Evolutionary conservation across 2,113 vertebrate genomes (phyloP).

Genomic region (Nymphicus hollandicus): DNA sequence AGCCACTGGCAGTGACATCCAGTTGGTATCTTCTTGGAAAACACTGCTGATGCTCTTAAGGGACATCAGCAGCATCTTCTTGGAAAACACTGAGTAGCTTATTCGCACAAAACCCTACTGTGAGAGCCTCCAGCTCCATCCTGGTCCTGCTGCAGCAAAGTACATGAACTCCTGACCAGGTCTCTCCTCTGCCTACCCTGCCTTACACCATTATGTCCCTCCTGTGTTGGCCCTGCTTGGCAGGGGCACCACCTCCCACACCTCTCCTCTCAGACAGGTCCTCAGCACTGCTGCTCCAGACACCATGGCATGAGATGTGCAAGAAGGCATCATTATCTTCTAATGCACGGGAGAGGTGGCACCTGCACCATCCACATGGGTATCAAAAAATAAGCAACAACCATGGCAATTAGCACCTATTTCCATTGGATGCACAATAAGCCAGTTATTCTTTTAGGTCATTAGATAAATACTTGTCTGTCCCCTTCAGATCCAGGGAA

Average conservation of each 20-base stretch:
- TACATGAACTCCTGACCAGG: neutral
- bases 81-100: neutral
- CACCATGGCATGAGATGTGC: neutral
- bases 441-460: neutral
- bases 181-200: neutral
- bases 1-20: accelerated
- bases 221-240: neutral
- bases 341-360: neutral
- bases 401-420: neutral
- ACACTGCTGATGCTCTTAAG: neutral
- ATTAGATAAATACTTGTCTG: accelerated
- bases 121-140: neutral
- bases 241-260: neutral
- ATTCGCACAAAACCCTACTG: neutral
- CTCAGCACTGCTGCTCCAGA: no score
- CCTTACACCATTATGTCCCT: neutral
- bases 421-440: neutral
- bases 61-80: neutral
- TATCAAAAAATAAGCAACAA: neutral
- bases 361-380: neutral
- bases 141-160: neutral
- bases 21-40: neutral
- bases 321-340: neutral
- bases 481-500: neutral
- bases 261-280: neutral